A percentile compares a stretch with the other conserved stretches of the same genome.
phyloP scores from a whole-genome alignment of 2,888 invertebrate species.

The Cryptops parisi region DNA sequence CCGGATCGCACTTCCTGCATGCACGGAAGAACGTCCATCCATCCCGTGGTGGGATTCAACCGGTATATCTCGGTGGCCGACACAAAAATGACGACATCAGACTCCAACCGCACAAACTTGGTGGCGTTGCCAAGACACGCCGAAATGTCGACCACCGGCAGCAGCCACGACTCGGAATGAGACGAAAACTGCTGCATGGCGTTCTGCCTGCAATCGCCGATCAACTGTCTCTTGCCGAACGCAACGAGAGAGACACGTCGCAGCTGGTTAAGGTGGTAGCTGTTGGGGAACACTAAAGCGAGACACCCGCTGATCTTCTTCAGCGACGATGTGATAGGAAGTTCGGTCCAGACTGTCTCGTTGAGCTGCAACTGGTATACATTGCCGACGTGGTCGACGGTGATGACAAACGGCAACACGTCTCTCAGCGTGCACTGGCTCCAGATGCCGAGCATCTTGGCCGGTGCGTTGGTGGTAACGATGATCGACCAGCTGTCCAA shows the following conservation, averaged over 20 bases:
- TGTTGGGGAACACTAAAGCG: neutral
- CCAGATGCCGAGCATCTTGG: neutral
- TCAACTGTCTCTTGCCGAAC: neutral
- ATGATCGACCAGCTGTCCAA: neutral
- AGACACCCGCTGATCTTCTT: neutral
- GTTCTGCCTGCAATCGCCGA: neutral
- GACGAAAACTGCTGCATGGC: neutral
- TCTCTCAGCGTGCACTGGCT: neutral
- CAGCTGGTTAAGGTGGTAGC: neutral
- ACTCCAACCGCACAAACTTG: neutral
- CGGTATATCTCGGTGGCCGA: neutral
- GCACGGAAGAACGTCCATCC: neutral
- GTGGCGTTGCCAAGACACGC: neutral
- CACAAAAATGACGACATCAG: neutral
- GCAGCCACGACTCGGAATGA: neutral
- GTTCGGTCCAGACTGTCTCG: neutral
- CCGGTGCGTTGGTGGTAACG: neutral
- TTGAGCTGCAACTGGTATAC: neutral
- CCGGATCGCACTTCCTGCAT: neutral
- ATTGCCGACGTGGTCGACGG: neutral
- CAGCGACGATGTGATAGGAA: neutral
- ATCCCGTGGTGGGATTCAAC: neutral
- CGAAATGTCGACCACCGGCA: neutral
- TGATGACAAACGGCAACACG: neutral
- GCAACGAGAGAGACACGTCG: neutral